phyloP scores from a whole-genome alignment of 2,113 vertebrate genomes.

The Ramphastos sulfuratus region DNA sequence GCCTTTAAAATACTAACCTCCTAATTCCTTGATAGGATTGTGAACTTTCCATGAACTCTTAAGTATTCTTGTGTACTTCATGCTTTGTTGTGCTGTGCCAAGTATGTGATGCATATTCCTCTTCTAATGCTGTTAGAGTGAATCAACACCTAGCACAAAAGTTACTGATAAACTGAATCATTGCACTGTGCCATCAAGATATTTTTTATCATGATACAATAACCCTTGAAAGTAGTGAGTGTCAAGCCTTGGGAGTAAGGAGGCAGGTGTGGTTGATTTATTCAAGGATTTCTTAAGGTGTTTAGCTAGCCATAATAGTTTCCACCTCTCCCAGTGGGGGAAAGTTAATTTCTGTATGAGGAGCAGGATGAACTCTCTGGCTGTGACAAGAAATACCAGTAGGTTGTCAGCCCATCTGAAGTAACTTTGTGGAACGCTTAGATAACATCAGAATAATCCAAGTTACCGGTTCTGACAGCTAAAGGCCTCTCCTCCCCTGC shows the following conservation, averaged over 20 bases:
- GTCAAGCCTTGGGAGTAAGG: background rate
- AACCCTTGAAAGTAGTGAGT: background rate
- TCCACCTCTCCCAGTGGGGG: background rate
- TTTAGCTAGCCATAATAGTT: background rate
- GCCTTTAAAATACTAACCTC: conserved; percentile 55
- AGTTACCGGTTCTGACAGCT: background rate
- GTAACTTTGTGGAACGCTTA: background rate
- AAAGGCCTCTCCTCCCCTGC: background rate
- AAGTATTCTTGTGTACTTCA: background rate
- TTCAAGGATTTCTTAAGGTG: background rate
- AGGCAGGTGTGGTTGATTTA: background rate
- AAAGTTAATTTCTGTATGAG: background rate
- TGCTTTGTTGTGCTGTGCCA: background rate
- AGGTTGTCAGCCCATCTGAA: background rate
- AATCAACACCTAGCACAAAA: background rate
- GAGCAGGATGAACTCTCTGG: background rate
- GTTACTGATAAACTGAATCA: background rate
- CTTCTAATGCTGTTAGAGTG: background rate
- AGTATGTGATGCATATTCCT: background rate
- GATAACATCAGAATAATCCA: background rate
- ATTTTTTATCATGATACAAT: background rate
- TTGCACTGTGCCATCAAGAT: background rate
- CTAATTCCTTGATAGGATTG: conserved; percentile 50
- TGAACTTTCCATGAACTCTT: background rate
- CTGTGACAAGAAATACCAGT: background rate